These are phyloP conservation scores for Corythoichthys haematopterus DNA, from an alignment of 2,113 vertebrate genomes.

Conservation along the genomic window DNA sequence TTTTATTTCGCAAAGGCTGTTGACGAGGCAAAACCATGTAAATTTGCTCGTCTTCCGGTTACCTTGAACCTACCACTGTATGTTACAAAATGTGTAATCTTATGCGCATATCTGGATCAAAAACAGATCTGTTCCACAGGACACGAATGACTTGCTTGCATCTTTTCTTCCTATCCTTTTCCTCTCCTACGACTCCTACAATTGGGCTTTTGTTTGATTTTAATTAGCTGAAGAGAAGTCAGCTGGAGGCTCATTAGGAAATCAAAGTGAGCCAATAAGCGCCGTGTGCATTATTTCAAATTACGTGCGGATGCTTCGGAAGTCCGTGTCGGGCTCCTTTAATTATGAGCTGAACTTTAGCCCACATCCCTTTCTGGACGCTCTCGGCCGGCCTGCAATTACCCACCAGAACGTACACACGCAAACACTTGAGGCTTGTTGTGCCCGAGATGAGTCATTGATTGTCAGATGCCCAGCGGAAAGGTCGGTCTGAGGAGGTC, in stretches of 20 bases:
- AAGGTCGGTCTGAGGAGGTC: slow-evolving; percentile 22
- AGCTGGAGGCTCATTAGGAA: slow-evolving; percentile 55
- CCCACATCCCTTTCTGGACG: slow-evolving; percentile 57
- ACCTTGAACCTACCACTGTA: background rate
- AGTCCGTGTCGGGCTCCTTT: slow-evolving; percentile 56
- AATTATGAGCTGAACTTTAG: slow-evolving; percentile 68
- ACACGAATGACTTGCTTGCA: slow-evolving; percentile 38
- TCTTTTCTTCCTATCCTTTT: slow-evolving; percentile 14
- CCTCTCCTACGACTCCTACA: slow-evolving; percentile 31
- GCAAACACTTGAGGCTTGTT: slow-evolving; percentile 1
- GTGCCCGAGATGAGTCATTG: slow-evolving; percentile 45
- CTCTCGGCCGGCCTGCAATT: slow-evolving; percentile 39
- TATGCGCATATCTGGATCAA: slow-evolving; percentile 18
- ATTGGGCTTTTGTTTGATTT: slow-evolving; percentile 56
- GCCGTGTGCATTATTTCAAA: slow-evolving; percentile 36
- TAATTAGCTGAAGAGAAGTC: slow-evolving; percentile 51
- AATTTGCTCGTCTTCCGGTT: too few relatives aligned
- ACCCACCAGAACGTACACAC: slow-evolving; percentile 29
- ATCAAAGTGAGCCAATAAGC: slow-evolving; percentile 40
- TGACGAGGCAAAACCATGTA: too few relatives aligned
- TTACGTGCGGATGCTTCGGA: slow-evolving; percentile 40
- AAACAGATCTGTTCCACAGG: slow-evolving; percentile 39
- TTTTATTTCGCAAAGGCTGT: too few relatives aligned
- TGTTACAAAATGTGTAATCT: background rate
- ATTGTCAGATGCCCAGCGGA: slow-evolving; percentile 47